Base-by-base conservation (phyloP, 2,113 vertebrate genomes). In the Osmerus mordax region DNA sequence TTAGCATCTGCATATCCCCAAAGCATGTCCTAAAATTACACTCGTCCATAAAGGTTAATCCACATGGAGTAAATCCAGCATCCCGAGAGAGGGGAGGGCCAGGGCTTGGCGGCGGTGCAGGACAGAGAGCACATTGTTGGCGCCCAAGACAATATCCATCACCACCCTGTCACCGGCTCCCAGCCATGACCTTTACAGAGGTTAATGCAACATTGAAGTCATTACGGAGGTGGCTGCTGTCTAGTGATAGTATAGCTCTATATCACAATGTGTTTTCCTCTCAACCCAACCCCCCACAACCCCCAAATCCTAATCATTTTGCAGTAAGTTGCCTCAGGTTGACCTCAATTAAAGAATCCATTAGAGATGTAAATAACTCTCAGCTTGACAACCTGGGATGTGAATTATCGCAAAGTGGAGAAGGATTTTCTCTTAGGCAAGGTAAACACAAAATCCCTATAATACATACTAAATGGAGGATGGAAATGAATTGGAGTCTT, bases 311-410 rank as follows among this genome's bases (percentile, higher is more conserved):
- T 47, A 47, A 16, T 53, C 32, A 60, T 55, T 63, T 75, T 67
- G 56, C 54, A 47, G 74, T 65, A 65, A 77, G 65, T 71, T 52
- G 64, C 70, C 75, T 84, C 73, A 21, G 69, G 80, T 85, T 86
- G 84, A 86, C 87, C 79, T 87, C 85, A 86, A 88, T 90, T 89
- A 89, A 75, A 59, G 79, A 86, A 81, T 84, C 84, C 76, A 84
- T 85, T 82, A 83, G 74, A 79, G 70, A 87, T 86, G 86, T 87
- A 91, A 89, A 89, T 81, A 86, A 75, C 75, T 74, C 55, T 23
- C 70, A 61, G 66, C 65, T 60, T 55, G 36, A 59, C 25, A 88
- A 79, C 78, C 74, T 64, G 61, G 68, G 71, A 76, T 64, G 77
- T 77, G 83, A 86, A 85, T 79, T 82, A 85, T 85, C 78, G 58